These are phyloP conservation scores for Scolopax rusticola DNA, from an alignment of 2,797 vertebrate genomes.

Conservation along the genomic window DNA sequence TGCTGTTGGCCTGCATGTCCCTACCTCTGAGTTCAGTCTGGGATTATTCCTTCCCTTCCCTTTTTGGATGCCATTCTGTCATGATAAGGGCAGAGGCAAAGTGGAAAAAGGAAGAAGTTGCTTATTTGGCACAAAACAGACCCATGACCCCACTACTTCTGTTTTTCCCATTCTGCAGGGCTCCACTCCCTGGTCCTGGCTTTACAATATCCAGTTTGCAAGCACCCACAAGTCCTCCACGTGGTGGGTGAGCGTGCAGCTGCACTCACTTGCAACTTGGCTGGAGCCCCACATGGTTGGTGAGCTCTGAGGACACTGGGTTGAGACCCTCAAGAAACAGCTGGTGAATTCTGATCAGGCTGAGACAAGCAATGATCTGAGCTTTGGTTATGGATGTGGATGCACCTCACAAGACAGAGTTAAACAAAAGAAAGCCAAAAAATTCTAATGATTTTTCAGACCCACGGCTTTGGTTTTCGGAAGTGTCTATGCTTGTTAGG, in stretches of 20 bases:
- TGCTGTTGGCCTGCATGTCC: background rate
- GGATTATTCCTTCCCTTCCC: background rate
- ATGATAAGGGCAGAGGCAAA: background rate
- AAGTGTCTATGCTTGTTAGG: background rate
- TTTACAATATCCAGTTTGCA: background rate
- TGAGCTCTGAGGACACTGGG: background rate
- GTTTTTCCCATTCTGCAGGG: background rate
- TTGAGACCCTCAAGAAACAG: background rate
- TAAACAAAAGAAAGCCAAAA: background rate
- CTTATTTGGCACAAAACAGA: background rate
- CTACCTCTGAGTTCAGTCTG: background rate
- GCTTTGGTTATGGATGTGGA: background rate
- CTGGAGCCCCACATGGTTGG: background rate
- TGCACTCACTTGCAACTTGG: background rate
- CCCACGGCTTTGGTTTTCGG: background rate
- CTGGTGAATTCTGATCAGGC: background rate
- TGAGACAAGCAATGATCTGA: background rate
- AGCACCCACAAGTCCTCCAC: fast-evolving
- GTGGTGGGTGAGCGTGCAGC: fast-evolving
- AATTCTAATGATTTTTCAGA: background rate
- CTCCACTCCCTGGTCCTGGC: background rate
- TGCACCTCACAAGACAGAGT: background rate
- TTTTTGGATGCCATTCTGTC: background rate
- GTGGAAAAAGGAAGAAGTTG: background rate
- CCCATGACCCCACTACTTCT: background rate